phyloP scores from a whole-genome alignment of 2,888 invertebrate genomes.

The Drosophila sordidula region DNA sequence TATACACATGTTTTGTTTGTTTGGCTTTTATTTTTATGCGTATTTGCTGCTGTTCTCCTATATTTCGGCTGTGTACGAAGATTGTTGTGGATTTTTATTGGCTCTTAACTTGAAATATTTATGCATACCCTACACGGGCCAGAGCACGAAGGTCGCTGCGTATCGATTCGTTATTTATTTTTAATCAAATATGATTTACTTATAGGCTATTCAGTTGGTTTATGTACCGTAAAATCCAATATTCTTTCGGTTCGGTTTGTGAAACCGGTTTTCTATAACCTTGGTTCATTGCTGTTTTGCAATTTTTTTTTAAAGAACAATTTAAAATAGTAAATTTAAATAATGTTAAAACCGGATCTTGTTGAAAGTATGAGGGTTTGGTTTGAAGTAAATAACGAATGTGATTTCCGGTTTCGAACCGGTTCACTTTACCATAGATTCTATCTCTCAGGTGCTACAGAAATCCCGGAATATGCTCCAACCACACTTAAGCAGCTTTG shows the following conservation, averaged over 20 bases:
- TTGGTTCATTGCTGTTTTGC: no score
- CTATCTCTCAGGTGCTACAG: background rate
- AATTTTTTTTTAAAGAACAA: no score
- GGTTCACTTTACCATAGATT: background rate
- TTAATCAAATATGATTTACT: background rate
- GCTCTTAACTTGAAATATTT: conserved; percentile 24
- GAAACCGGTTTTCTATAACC: no score
- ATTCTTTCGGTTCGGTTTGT: no score
- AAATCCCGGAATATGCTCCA: background rate
- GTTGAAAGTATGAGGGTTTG: no score
- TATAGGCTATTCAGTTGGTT: no score
- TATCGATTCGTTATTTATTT: background rate
- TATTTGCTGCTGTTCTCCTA: conserved; percentile 10
- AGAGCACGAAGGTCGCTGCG: background rate
- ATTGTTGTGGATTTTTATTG: conserved; percentile 20
- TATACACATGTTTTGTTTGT: conserved; percentile 14
- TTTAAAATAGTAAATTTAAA: no score
- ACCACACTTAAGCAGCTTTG: background rate
- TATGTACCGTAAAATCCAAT: no score
- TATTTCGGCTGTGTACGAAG: conserved; percentile 10
- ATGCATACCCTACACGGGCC: conserved; percentile 5
- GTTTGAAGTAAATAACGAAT: no score
- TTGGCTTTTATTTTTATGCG: conserved; percentile 12
- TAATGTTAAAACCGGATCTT: no score
- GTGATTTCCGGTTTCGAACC: no score